A percentile compares a stretch with the other conserved stretches of the same genome.
Evolutionary conservation across 2,797 vertebrate species (phyloP).

Genomic region (Florisuga fusca): DNA sequence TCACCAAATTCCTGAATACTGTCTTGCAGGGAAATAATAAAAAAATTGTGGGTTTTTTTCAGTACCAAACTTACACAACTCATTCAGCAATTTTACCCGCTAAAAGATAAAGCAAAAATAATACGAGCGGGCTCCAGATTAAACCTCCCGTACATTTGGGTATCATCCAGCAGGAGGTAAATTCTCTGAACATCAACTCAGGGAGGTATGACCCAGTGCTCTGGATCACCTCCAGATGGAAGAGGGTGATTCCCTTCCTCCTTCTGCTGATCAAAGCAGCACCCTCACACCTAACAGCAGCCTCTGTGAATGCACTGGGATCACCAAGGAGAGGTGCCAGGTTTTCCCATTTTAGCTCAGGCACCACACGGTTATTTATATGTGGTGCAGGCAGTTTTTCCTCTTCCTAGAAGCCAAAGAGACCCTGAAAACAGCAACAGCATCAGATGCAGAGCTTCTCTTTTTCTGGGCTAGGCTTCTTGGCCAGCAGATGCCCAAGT

Average conservation of each 20-base stretch:
- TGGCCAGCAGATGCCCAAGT: neutral
- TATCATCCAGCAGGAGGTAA: neutral
- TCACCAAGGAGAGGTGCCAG: accelerated
- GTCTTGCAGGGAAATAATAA: neutral
- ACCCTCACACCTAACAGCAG: neutral
- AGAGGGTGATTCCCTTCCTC: neutral
- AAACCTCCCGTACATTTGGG: neutral
- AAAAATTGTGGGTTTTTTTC: neutral
- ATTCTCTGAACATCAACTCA: neutral
- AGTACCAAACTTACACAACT: neutral
- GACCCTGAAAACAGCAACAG: neutral
- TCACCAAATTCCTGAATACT: neutral
- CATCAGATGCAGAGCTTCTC: conserved; percentile 33
- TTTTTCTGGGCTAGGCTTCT: neutral
- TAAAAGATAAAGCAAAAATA: neutral
- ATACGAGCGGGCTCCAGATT: neutral
- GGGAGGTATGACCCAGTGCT: neutral
- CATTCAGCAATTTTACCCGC: neutral
- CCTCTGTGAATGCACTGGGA: neutral
- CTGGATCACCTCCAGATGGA: neutral
- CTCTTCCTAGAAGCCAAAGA: neutral
- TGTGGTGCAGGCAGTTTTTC: neutral
- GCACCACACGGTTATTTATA: neutral
- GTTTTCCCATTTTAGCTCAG: neutral
- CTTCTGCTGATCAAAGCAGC: neutral